Evolutionary conservation across 2,888 invertebrate genomes (phyloP), one percentile per base, ranked within the genome.

Genomic region (Agrochola circellaris): DNA sequence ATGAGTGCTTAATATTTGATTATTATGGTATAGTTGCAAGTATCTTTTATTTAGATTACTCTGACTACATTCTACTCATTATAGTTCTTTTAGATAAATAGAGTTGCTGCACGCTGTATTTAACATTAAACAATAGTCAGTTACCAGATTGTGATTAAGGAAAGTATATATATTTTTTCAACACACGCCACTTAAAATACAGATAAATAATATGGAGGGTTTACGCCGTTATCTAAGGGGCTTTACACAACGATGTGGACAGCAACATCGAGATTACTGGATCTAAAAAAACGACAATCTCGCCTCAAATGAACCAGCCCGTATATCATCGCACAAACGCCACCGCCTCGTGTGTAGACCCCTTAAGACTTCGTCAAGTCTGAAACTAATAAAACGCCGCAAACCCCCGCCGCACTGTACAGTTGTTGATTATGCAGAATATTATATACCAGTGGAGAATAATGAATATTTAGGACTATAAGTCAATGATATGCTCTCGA

Each of bases 81-180:
- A 89, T 90, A 88, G 88, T 91, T 84, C 87, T 86, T 90, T 91
- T 91, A 92, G 91, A 88, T 86, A 84, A 85, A 91, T 94, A 94
- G 91, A 92, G 88, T 91, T 89, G 87, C 88, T 91, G 94, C 95
- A 94, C 94, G 88, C 82, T 90, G 92, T 92, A 93, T 90, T 82
- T 85, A 86, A 93, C 92, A 88, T 88, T 86, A 91, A 91, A 93
- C 94, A 95, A 95, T 95, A 96, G 95, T 86, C 95, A 94, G 96
- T 96, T 96, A 96, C 96, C 96, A 96, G 93, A 95, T 90, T 94
- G 92, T 94, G 92, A 93, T 93, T 93, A 93, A 93, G 90, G 84
- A 90, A 92, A 88, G 92, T 92, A 92, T 91, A 95, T 95, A 95
- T 95, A 94, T 95, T 95, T 96, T 94, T 95, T 94, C 93, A 95